These are phyloP conservation scores for Hydrotaea diabolus DNA, from an alignment of 2,888 invertebrate species.

Conservation along the genomic window DNA sequence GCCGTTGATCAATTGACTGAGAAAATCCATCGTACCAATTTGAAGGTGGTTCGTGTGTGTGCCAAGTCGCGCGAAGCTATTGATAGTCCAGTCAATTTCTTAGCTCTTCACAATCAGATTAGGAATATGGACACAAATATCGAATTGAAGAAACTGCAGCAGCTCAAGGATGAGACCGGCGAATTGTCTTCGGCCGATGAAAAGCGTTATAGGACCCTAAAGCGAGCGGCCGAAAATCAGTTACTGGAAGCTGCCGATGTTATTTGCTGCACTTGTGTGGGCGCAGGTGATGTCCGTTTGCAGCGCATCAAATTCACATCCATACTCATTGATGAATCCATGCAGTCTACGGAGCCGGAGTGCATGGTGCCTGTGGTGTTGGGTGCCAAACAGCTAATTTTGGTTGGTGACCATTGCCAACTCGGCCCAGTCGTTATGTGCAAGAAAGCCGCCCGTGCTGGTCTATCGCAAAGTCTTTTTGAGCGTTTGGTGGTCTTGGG, in stretches of 20 bases:
- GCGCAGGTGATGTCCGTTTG: conserved; percentile 98
- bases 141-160: conserved; percentile 96
- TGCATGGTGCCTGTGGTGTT: conserved; percentile 99
- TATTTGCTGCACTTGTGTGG: conserved; percentile 99
- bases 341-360: conserved; percentile 98
- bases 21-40: conserved; percentile 97
- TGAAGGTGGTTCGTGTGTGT: conserved; percentile 95
- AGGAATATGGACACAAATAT: conserved; percentile 95
- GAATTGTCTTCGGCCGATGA: conserved; percentile 98
- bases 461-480: conserved; percentile 97
- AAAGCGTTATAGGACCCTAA: conserved; percentile 93
- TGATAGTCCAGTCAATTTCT: conserved; percentile 97
- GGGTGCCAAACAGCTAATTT: conserved; percentile 97
- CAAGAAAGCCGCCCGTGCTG: conserved; percentile 98
- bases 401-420: conserved; percentile 99
- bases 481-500: conserved; percentile 98
- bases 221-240: conserved; percentile 94
- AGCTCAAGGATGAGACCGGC: conserved; percentile 98
- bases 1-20: conserved; percentile 99
- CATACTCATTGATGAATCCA: conserved; percentile 97
- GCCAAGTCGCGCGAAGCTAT: conserved; percentile 99
- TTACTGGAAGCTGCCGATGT: conserved; percentile 98
- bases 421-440: conserved; percentile 99
- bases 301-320: conserved; percentile 96
- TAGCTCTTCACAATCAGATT: conserved; percentile 98